These are phyloP conservation scores for Florisuga fusca DNA, from an alignment of 2,797 vertebrate species.

Conservation along the genomic window DNA sequence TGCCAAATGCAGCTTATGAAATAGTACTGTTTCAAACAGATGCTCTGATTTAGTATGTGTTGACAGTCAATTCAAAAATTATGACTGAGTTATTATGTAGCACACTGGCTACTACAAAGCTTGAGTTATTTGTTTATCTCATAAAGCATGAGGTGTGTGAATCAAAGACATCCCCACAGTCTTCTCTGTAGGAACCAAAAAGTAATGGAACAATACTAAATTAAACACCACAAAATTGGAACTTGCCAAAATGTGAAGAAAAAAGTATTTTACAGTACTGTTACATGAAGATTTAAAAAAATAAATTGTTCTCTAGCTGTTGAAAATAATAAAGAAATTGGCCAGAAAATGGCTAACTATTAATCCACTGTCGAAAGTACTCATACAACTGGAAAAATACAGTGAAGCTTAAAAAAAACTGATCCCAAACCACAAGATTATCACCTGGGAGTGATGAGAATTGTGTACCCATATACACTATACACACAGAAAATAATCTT, in stretches of 20 bases:
- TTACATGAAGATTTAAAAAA: neutral
- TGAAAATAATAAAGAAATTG: neutral
- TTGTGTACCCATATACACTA: neutral
- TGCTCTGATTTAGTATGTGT: slow-evolving; percentile 67
- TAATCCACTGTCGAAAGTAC: neutral
- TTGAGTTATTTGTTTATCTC: slow-evolving; percentile 73
- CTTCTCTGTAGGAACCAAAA: slow-evolving; percentile 38
- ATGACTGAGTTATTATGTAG: slow-evolving; percentile 56
- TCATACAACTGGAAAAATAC: neutral
- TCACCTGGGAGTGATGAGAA: neutral
- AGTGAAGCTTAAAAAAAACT: neutral
- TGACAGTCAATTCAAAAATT: slow-evolving; percentile 74
- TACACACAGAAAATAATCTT: neutral
- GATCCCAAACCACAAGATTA: neutral
- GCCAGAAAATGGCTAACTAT: neutral
- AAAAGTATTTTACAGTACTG: neutral
- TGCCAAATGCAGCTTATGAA: slow-evolving; percentile 65
- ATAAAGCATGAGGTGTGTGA: slow-evolving; percentile 41
- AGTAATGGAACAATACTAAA: slow-evolving; percentile 31
- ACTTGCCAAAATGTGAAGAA: neutral
- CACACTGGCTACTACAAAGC: neutral
- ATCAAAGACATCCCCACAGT: slow-evolving; percentile 33
- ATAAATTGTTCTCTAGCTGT: neutral
- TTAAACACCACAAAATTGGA: neutral
- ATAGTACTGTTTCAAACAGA: slow-evolving; percentile 67